phyloP scores from a whole-genome alignment of 2,888 invertebrate species.

The Crossocerus cetratus region DNA sequence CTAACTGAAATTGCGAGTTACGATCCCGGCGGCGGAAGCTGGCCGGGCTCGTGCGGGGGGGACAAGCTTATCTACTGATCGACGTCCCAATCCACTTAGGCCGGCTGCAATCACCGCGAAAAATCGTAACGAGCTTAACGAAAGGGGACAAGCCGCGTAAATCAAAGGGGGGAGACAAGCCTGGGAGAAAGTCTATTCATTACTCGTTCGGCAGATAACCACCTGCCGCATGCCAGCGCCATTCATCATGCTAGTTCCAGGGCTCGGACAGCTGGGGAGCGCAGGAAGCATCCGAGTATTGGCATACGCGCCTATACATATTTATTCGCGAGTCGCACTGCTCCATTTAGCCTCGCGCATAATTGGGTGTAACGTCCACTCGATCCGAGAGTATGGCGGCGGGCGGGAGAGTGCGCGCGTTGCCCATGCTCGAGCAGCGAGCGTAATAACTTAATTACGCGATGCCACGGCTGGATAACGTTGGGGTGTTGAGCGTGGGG shows the following conservation, averaged over 20 bases:
- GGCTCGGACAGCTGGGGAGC: not conserved
- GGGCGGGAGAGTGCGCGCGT: not conserved
- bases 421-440: constrained; percentile 35
- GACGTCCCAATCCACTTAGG: not conserved
- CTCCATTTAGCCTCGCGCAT: not conserved
- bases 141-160: not conserved
- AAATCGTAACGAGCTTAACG: not conserved
- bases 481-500: constrained; percentile 64
- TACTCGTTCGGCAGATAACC: not conserved
- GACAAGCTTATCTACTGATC: not conserved
- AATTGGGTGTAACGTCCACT: not conserved
- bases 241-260: not conserved
- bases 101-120: not conserved
- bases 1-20: constrained; percentile 45
- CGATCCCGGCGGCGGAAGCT: constrained; percentile 2
- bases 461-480: constrained; percentile 66
- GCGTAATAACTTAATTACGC: constrained; percentile 67
- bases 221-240: not conserved
- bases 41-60: not conserved
- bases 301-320: not conserved
- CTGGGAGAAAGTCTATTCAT: not conserved
- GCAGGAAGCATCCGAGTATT: not conserved
- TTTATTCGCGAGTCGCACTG: not conserved
- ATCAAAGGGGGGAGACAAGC: not conserved
- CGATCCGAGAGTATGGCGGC: not conserved